Percentiles rank a stretch among this genome's conserved stretches.
Conservation (phyloP, 2,888 invertebrate species). For the Nomada goodeniana region DNA sequence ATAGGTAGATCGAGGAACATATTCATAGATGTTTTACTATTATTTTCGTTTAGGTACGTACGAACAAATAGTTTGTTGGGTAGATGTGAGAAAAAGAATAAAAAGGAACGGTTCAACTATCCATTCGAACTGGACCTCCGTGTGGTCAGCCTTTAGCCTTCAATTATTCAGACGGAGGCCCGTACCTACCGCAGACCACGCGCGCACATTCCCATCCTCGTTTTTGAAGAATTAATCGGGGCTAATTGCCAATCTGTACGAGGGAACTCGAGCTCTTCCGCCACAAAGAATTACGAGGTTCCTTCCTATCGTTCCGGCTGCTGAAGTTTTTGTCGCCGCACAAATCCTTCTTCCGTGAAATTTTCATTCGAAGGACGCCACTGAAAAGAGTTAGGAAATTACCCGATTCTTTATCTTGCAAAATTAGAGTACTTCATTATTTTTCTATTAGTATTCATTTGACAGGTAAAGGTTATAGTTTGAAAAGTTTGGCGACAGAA, state of each 20-base stretch:
- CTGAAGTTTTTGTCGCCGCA: slow-evolving; percentile 1
- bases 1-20: no score
- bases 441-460: background rate
- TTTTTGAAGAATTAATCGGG: slow-evolving; percentile 78
- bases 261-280: slow-evolving; percentile 51
- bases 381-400: background rate
- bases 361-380: background rate
- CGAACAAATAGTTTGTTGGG: slow-evolving; percentile 14
- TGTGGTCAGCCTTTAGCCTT: slow-evolving; percentile 71
- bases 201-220: slow-evolving; percentile 72
- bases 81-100: slow-evolving; percentile 13
- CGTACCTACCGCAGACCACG: slow-evolving; percentile 79
- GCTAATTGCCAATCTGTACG: slow-evolving; percentile 76
- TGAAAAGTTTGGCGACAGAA: no score
- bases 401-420: background rate
- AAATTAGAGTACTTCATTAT: background rate
- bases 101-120: slow-evolving; percentile 23
- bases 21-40: no score
- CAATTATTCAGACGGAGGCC: slow-evolving; percentile 72
- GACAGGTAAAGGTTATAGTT: no score
- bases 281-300: slow-evolving; percentile 67
- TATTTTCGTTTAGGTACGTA: background rate
- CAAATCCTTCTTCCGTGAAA: slow-evolving; percentile 2
- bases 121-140: slow-evolving; percentile 51
- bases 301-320: slow-evolving; percentile 38